These are phyloP conservation scores for Diorhabda elongata DNA, from an alignment of 1,140 invertebrate species.

Conservation along the genomic window DNA sequence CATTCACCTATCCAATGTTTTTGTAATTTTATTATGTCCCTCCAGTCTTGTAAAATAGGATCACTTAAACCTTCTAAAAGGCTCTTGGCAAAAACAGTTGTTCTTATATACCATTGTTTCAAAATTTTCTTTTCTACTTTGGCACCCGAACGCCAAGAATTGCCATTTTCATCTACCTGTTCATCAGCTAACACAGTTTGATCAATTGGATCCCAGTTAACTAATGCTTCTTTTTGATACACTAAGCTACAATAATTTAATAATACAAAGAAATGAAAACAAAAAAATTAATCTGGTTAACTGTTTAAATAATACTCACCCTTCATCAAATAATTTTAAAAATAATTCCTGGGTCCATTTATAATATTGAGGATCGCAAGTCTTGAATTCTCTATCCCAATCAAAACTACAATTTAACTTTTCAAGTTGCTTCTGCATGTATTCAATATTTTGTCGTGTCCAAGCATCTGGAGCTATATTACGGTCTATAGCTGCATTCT, in stretches of 20 bases:
- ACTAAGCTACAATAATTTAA: slow-evolving; percentile 52
- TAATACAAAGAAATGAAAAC: not conserved
- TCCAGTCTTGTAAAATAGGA: slow-evolving; percentile 68
- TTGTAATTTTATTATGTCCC: slow-evolving; percentile 86
- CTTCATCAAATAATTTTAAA: slow-evolving; percentile 79
- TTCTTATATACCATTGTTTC: slow-evolving; percentile 94
- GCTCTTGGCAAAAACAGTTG: slow-evolving; percentile 83
- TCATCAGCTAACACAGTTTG: slow-evolving; percentile 96
- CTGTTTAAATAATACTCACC: slow-evolving; percentile 37
- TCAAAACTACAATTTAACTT: slow-evolving; percentile 86
- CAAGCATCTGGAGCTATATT: slow-evolving; percentile 75
- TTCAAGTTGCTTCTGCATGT: slow-evolving; percentile 86
- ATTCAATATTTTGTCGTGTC: slow-evolving; percentile 84
- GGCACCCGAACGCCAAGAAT: slow-evolving; percentile 92
- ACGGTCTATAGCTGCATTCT: slow-evolving; percentile 94
- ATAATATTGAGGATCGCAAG: slow-evolving; percentile 76
- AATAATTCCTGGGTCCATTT: slow-evolving; percentile 97
- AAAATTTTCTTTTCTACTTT: slow-evolving; percentile 86
- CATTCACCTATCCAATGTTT: slow-evolving; percentile 95
- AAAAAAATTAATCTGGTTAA: not conserved
- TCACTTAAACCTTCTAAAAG: slow-evolving; percentile 69
- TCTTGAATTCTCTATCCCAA: slow-evolving; percentile 84
- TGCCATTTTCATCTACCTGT: slow-evolving; percentile 89
- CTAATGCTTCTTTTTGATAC: slow-evolving; percentile 84
- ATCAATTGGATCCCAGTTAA: slow-evolving; percentile 99